phyloP scores from a whole-genome alignment of 2,113 vertebrate genomes.

The Mungos mungo region DNA sequence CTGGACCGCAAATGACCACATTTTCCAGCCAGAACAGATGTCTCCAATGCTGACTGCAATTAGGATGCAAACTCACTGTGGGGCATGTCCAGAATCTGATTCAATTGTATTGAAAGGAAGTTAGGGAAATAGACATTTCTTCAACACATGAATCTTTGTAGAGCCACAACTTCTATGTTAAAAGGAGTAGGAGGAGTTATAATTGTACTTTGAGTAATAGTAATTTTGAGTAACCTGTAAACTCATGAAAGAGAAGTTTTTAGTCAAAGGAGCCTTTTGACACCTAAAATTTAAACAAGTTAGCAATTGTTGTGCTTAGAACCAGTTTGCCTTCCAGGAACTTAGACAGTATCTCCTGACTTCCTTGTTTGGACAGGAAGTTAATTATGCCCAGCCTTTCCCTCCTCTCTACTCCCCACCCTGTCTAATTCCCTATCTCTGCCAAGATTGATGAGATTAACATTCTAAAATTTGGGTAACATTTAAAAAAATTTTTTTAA shows the following conservation, averaged over 20 bases:
- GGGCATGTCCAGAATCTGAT: neutral
- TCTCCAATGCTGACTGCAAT: neutral
- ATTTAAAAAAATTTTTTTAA: neutral
- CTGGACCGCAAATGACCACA: neutral
- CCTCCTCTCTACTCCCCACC: neutral
- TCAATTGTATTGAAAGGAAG: neutral
- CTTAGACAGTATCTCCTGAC: neutral
- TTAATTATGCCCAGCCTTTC: neutral
- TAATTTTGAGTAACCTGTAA: neutral
- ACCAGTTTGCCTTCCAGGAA: neutral
- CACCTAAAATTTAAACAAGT: slow-evolving; percentile 4
- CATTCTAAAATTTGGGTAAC: neutral
- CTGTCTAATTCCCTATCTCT: neutral
- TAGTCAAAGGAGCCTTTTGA: neutral
- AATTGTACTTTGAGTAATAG: neutral
- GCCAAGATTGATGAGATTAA: neutral
- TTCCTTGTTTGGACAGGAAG: neutral
- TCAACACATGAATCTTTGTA: neutral
- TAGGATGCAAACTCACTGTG: neutral
- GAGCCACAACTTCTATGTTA: neutral
- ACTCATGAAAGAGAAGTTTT: neutral
- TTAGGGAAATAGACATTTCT: neutral
- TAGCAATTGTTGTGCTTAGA: neutral
- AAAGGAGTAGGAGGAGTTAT: neutral
- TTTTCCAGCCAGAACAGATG: neutral